phyloP scores from a whole-genome alignment of 2,113 vertebrate genomes.

The Phoenicopterus ruber region DNA sequence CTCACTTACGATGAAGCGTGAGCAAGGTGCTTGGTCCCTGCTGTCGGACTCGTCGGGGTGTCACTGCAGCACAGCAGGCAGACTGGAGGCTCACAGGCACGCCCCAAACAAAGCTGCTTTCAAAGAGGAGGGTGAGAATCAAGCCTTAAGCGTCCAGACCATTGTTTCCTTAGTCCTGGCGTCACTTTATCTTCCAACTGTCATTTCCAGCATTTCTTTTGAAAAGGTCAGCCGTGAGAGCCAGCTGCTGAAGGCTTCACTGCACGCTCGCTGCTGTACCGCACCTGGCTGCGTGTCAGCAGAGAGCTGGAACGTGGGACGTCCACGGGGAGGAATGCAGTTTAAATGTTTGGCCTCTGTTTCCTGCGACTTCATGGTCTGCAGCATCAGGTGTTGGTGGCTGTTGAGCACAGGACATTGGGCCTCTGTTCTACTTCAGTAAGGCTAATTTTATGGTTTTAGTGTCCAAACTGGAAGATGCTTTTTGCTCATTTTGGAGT shows the following conservation, averaged over 20 bases:
- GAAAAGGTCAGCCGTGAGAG: not conserved
- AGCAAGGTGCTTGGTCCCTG: no score
- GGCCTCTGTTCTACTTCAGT: not conserved
- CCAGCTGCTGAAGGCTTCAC: not conserved
- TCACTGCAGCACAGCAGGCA: not conserved
- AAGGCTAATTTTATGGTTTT: not conserved
- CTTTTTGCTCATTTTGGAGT: not conserved
- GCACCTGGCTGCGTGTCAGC: not conserved
- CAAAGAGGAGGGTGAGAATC: not conserved
- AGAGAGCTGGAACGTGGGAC: not conserved
- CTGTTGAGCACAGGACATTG: no score
- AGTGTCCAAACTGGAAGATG: not conserved
- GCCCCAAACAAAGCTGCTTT: not conserved
- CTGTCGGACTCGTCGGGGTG: not conserved
- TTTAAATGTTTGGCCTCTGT: not conserved
- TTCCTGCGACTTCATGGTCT: fast-evolving
- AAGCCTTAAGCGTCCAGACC: not conserved
- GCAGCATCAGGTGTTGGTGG: no score
- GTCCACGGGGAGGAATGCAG: not conserved
- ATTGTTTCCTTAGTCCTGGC: not conserved
- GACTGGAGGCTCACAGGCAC: not conserved
- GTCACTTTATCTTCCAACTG: not conserved
- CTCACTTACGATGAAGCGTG: not conserved
- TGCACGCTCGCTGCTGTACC: not conserved
- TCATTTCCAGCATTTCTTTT: not conserved